phyloP scores from a whole-genome alignment of 2,113 vertebrate species.

The Engraulis encrasicolus region DNA sequence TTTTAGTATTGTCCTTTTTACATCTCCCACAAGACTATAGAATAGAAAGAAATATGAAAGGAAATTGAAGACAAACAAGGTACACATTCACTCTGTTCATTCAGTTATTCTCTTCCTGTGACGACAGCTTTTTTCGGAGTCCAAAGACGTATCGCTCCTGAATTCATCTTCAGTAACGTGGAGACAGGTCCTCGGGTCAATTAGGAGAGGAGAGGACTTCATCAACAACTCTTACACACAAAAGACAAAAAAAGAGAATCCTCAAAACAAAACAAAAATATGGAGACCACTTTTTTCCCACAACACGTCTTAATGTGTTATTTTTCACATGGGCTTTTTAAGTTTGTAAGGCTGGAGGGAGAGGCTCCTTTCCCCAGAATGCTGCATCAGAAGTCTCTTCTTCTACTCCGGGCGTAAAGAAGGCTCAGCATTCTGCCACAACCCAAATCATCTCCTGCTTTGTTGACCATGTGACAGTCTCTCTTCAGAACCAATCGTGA shows the following conservation, averaged over 20 bases:
- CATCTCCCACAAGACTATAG: slow-evolving; percentile 65
- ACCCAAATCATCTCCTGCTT: neutral
- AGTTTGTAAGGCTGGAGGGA: slow-evolving; percentile 17
- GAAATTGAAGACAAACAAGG: slow-evolving; percentile 56
- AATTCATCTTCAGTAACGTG: slow-evolving; percentile 18
- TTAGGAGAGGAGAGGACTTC: slow-evolving; percentile 33
- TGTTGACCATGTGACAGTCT: neutral
- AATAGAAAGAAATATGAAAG: slow-evolving; percentile 43
- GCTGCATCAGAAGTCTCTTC: slow-evolving; percentile 2
- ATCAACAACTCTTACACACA: slow-evolving; percentile 29
- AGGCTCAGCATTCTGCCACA: neutral
- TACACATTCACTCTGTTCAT: slow-evolving; percentile 20
- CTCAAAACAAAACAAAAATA: slow-evolving; percentile 27
- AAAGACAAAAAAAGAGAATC: slow-evolving; percentile 44
- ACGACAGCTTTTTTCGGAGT: slow-evolving; percentile 38
- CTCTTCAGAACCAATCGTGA: neutral
- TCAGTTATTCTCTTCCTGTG: slow-evolving; percentile 37
- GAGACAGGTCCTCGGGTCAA: slow-evolving; percentile 24
- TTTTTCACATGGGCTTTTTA: neutral
- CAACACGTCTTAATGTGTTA: slow-evolving; percentile 25
- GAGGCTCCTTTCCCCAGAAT: slow-evolving; percentile 2
- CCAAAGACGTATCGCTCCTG: slow-evolving; percentile 31
- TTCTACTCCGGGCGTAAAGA: neutral
- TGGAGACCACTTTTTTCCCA: slow-evolving; percentile 35
- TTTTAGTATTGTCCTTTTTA: slow-evolving; percentile 42